A percentile compares a stretch with the other conserved stretches of the same genome.
Evolutionary conservation across 2,113 vertebrate genomes (phyloP).

Genomic region (Gymnobelideus leadbeateri): DNA sequence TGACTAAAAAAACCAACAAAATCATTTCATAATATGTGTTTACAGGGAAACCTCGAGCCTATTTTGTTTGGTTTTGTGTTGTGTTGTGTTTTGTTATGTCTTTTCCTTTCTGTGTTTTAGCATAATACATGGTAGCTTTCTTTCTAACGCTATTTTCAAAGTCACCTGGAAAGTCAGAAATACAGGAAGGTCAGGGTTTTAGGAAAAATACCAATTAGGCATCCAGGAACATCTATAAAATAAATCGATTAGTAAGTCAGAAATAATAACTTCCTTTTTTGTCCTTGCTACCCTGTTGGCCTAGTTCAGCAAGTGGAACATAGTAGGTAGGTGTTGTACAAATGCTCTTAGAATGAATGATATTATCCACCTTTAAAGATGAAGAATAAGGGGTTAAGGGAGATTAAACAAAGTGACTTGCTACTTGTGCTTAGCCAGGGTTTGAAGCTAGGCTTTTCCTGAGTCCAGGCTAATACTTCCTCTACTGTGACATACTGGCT

Average conservation of each 20-base stretch:
- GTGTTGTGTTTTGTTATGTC: too few relatives aligned
- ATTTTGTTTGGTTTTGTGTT: background rate
- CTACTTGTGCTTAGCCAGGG: background rate
- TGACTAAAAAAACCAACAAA: too few relatives aligned
- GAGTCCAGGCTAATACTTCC: background rate
- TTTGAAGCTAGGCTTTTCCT: background rate
- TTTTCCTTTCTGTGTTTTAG: constrained; percentile 69
- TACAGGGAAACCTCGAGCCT: background rate
- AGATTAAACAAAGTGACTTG: background rate
- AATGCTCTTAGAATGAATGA: background rate
- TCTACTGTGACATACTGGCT: background rate
- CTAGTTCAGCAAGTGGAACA: background rate
- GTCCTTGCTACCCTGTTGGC: background rate
- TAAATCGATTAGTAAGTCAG: background rate
- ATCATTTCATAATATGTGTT: background rate
- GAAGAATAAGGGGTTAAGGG: background rate
- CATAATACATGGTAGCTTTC: constrained; percentile 53
- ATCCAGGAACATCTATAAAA: background rate
- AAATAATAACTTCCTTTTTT: background rate
- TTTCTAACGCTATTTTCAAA: constrained; percentile 67
- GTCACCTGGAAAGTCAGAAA: background rate
- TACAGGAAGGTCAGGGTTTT: constrained; percentile 62
- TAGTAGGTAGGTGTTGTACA: background rate
- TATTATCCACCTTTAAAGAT: background rate
- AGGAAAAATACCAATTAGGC: constrained; percentile 22